Evolutionary conservation across 2,888 invertebrate genomes (phyloP).

Genomic region (Cephus spinipes): DNA sequence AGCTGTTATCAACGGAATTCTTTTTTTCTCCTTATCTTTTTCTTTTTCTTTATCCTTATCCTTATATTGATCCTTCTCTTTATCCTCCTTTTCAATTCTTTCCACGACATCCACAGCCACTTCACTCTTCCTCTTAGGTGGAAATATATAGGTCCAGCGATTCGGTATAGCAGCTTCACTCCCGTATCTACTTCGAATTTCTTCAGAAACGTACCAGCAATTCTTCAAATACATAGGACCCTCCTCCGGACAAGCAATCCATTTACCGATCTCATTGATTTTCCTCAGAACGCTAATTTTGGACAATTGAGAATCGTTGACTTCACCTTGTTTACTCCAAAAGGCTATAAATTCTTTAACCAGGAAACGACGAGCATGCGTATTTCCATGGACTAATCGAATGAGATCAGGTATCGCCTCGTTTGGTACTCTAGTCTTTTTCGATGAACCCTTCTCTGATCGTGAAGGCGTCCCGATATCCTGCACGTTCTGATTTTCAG

Average conservation of each 20-base stretch:
- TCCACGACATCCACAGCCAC: constrained; percentile 18
- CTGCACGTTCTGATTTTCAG: constrained; percentile 26
- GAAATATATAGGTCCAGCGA: constrained; percentile 69
- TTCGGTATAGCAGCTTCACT: constrained; percentile 69
- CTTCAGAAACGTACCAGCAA: constrained; percentile 77
- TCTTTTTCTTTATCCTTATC: constrained; percentile 36
- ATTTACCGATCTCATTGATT: constrained; percentile 73
- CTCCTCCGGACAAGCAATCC: constrained; percentile 71
- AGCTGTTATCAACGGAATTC: constrained; percentile 67
- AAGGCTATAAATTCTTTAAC: constrained; percentile 74
- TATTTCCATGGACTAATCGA: constrained; percentile 76
- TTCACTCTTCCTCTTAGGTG: constrained; percentile 41
- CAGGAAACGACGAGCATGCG: constrained; percentile 70
- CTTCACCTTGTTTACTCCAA: constrained; percentile 67
- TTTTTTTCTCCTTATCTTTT: constrained; percentile 50
- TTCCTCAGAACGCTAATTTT: constrained; percentile 68
- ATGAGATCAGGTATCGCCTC: constrained; percentile 74
- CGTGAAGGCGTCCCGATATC: constrained; percentile 4
- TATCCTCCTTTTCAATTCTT: constrained; percentile 29
- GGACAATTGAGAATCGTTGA: constrained; percentile 54
- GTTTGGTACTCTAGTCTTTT: constrained; percentile 65
- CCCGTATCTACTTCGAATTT: constrained; percentile 70
- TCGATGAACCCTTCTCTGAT: constrained; percentile 38
- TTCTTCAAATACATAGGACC: constrained; percentile 70
- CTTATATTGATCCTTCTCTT: constrained; percentile 35